These are phyloP conservation scores for Anastatus disparis DNA, from an alignment of 1,140 invertebrate species.

Conservation along the genomic window DNA sequence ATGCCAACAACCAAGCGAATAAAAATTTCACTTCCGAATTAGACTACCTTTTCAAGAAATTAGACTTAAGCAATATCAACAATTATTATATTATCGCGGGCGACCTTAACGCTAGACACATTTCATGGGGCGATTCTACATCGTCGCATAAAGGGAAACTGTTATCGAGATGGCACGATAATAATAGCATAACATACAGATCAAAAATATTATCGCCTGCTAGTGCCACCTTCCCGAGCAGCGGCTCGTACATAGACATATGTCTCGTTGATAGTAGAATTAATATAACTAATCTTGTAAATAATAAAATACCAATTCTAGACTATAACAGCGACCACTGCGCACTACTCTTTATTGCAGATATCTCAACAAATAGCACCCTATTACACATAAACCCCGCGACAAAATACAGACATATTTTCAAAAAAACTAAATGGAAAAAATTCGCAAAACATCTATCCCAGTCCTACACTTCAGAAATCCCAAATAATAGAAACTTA, in stretches of 20 bases:
- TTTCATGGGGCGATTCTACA: conserved; percentile 21
- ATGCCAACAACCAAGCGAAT: not conserved
- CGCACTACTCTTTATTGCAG: not conserved
- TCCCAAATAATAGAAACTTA: not conserved
- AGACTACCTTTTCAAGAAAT: too few species aligned
- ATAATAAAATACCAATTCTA: not conserved
- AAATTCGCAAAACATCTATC: not conserved
- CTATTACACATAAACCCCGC: not conserved
- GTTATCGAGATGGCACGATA: conserved; percentile 32
- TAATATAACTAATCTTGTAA: not conserved
- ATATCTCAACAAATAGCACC: not conserved
- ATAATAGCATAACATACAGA: conserved; percentile 11
- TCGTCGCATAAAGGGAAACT: conserved; percentile 14
- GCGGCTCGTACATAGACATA: conserved; percentile 31
- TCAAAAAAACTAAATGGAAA: conserved; percentile 18
- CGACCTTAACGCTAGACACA: conserved; percentile 18
- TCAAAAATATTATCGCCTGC: conserved; percentile 3
- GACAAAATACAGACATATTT: not conserved
- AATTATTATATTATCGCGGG: not conserved
- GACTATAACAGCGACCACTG: conserved; percentile 20
- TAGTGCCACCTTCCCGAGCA: conserved; percentile 22
- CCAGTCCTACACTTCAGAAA: not conserved
- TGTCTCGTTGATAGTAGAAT: conserved; percentile 4
- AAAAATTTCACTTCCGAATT: too few species aligned
- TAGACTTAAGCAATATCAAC: not conserved